Evolutionary conservation across 2,888 invertebrate species (phyloP), one percentile per base, ranked within the genome.

Genomic region (Stenurella melanura): DNA sequence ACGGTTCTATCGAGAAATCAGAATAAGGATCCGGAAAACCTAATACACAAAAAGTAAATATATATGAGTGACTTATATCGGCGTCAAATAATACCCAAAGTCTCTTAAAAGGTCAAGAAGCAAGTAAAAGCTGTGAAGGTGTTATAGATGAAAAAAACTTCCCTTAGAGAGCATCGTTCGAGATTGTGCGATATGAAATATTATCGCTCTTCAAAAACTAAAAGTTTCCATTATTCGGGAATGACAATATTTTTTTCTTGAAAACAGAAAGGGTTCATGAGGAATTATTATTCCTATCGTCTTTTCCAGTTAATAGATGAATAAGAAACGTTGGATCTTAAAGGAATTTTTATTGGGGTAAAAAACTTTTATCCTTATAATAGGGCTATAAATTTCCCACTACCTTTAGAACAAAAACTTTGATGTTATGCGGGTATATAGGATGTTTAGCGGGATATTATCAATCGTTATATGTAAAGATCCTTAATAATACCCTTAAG

Each of bases 331-430:
- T 19, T 7, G 70, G 42, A 70, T 30, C 38, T 60, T 70, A 60
- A 38, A 70, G 69, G 61, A 60, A 70, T 70, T 67, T 67, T 67
- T 67, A 67, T 67, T 50, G 70, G 42, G 18, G 26, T 71, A 61
- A 63, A 71, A 72, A 72, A 63, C 54, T 63, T 54, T 72, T 63
- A 72, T 72, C 72, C 63, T 63, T 72, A 50, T 72, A 72, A 72
- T 72, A 63, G 63, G 63, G 30, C 63, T 15, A 72, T 72, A 72
- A 72, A 72, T 72, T 72, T 70, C 38, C 60, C 17, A 9, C 19
- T 21, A 60, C 70, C 42, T 58, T 60, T 70, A 60, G 34, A 30
- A 56, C 50, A 38, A 70, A 70, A 70, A 50, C 70, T 38, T 66
- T 57, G 21, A 42, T 58, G 60, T 61, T 38, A 70, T 21, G 17